Percentiles rank a stretch among this genome's conserved stretches.
Evolutionary conservation across 1,140 invertebrate genomes (phyloP).

Genomic region (Zaprionus taronus): DNA sequence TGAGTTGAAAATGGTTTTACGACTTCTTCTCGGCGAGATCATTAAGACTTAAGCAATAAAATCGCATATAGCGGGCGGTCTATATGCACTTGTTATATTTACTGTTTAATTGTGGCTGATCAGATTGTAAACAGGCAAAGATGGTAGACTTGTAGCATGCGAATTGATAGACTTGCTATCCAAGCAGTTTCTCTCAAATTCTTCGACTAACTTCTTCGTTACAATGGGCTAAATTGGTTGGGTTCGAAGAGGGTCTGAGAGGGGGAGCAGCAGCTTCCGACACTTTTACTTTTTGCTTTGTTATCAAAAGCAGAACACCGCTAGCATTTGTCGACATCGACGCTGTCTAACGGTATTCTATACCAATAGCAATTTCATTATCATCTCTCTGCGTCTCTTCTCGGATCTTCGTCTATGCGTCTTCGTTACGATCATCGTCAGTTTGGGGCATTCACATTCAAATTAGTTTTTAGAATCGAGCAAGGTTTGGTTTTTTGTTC

Average conservation of each 20-base stretch:
- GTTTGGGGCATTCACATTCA: constrained; percentile 55
- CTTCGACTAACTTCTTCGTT: background rate
- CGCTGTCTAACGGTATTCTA: constrained; percentile 30
- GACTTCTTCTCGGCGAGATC: constrained; percentile 25
- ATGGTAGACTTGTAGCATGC: background rate
- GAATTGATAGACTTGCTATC: background rate
- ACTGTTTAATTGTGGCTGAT: background rate
- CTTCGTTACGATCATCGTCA: constrained; percentile 4
- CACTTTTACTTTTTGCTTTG: constrained; percentile 56
- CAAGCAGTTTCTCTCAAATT: background rate
- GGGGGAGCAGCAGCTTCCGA: background rate
- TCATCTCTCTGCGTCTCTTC: background rate
- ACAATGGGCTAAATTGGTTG: background rate
- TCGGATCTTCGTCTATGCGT: background rate
- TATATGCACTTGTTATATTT: background rate
- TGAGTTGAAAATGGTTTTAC: constrained; percentile 33
- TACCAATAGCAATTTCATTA: constrained; percentile 10
- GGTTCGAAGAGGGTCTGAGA: background rate
- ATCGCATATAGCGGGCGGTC: constrained; percentile 1
- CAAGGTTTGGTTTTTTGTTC: background rate
- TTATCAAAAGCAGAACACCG: constrained; percentile 52
- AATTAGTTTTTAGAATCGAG: constrained; percentile 47
- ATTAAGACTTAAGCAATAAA: constrained; percentile 21
- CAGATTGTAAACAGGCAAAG: background rate
- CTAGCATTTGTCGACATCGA: constrained; percentile 17